Evolutionary conservation across 2,113 vertebrate species (phyloP), one percentile per base, ranked within the genome.

Genomic region (Myrmophylax atrothorax): DNA sequence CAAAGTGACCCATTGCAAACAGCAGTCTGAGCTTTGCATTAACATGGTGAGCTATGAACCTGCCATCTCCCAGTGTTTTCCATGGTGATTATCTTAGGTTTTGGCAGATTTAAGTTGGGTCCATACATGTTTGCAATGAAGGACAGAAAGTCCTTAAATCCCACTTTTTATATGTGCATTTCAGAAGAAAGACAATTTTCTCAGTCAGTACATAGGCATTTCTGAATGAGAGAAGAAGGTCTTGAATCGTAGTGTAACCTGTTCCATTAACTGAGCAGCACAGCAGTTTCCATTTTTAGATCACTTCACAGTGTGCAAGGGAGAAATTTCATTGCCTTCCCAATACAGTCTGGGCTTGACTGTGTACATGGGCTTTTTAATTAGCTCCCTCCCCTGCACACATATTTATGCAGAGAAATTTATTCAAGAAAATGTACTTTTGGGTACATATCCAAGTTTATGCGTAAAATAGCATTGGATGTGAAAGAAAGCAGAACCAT

Each of bases 401-500:
- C 24, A 37, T 46, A 78, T 85, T 82, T 91, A 63, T 5, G 3
- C 10, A 38, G 58, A 44, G n/a, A 87, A 82, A 93, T 85, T 79
- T 93, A 79, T 90, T 90, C 35, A 78, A 87, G 81, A 89, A 90
- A 80, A 91, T 72, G n/a, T 19, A 18, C 26, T 91, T 95, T 94
- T 64, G n/a, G 66, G 87, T 53, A 52, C 24, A n/a, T 55, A 85
- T 52, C 66, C 72, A 90, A 88, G 29, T 86, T 82, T 69, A 11
- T 70, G 67, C 47, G 31, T 70, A 85, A 90, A 94, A 62, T 40
- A 84, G 11, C 19, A 33, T 40, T 85, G 62, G 18, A 56, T 64
- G 18, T 78, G 85, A 76, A 78, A 91, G 74, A 78, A 75, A 96
- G 62, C 69, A 85, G 82, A 93, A 60, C 44, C 25, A 38, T 83